These are phyloP conservation scores for Eulemur albifrons DNA, from an alignment of 2,797 vertebrate genomes.

Conservation along the genomic window DNA sequence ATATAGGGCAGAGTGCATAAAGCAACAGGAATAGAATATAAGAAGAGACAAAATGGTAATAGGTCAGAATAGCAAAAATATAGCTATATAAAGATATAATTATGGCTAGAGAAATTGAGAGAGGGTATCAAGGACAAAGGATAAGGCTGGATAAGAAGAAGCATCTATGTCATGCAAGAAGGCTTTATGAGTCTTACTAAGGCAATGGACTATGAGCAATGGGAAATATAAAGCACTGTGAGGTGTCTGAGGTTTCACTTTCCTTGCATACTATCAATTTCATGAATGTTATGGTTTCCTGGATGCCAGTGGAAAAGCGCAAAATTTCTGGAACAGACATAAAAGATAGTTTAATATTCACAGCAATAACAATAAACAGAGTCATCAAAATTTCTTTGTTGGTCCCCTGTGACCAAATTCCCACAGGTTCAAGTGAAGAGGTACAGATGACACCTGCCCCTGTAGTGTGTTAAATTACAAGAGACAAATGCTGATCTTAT, in stretches of 20 bases:
- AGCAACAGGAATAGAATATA: not conserved
- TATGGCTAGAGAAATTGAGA: not conserved
- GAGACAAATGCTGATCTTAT: not conserved
- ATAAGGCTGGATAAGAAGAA: not conserved
- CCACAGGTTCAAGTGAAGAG: too few species aligned
- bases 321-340: not conserved
- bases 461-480: not conserved
- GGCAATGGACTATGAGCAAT: not conserved
- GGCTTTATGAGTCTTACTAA: not conserved
- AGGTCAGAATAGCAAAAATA: not conserved
- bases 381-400: not conserved
- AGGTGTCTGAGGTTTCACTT: not conserved
- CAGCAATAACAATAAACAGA: not conserved
- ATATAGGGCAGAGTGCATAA: not conserved
- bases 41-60: not conserved
- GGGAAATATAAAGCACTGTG: not conserved
- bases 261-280: not conserved
- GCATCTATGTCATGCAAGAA: not conserved
- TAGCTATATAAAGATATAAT: not conserved
- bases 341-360: not conserved
- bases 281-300: not conserved
- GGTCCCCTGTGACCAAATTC: not conserved
- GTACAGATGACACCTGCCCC: accelerated
- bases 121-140: not conserved
- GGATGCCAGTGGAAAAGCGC: not conserved